These are phyloP conservation scores for Buathra laborator DNA, from an alignment of 2,888 invertebrate species.

Conservation along the genomic window DNA sequence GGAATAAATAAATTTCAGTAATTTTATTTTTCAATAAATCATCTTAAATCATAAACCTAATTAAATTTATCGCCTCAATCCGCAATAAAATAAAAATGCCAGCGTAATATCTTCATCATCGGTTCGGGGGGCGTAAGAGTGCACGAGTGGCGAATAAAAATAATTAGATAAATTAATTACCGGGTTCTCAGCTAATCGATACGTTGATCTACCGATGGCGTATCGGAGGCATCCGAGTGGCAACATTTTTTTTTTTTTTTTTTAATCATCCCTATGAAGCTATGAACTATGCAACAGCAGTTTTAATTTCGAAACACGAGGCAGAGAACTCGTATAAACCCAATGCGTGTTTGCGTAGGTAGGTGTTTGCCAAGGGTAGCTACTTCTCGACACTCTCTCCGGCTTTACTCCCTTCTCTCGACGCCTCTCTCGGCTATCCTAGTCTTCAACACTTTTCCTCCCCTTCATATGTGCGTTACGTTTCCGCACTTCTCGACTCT, in stretches of 20 bases:
- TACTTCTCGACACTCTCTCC: constrained; percentile 35
- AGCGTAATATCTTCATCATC: neutral
- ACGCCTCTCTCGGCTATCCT: neutral
- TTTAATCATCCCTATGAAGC: neutral
- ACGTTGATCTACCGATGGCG: neutral
- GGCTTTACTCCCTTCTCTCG: constrained; percentile 1
- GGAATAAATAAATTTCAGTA: neutral
- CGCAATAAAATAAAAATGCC: neutral
- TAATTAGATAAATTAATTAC: constrained; percentile 55
- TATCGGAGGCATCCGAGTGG: constrained; percentile 1
- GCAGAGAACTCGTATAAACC: constrained; percentile 1
- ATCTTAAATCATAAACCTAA: neutral
- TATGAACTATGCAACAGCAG: neutral
- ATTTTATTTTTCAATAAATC: neutral
- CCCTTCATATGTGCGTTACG: constrained; percentile 13
- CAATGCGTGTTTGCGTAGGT: constrained; percentile 3
- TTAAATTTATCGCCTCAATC: neutral
- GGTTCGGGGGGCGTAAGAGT: neutral
- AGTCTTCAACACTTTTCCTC: constrained; percentile 12
- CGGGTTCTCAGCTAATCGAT: constrained; percentile 47
- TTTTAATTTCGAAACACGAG: constrained; percentile 14
- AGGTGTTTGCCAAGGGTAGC: constrained; percentile 46
- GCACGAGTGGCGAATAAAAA: neutral
- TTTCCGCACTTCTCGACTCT: constrained; percentile 34
- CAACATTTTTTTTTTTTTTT: too few relatives aligned